Base-by-base conservation (phyloP, 1,140 invertebrate species). In the Aphelenchoides fujianensis region DNA sequence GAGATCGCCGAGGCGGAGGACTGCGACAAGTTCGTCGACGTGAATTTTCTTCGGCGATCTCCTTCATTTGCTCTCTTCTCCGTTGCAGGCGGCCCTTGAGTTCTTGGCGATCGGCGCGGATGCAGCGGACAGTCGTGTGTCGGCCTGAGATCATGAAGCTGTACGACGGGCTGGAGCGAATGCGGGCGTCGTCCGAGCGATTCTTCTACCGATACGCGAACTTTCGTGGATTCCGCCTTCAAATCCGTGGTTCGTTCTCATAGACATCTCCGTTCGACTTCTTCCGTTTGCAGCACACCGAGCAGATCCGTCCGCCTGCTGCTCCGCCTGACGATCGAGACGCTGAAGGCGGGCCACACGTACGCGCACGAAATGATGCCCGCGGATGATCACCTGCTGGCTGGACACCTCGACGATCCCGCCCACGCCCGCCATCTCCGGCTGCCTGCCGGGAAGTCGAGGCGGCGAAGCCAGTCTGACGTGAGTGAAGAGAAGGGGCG, bases 161-260 rank as follows among this genome's bases (percentile, higher is more conserved):
- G 63, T 66, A 37, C 32, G 36, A 66, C 1, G 36, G 36, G 27
- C 3, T 66, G 16, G 63, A 66, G 63, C 2, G 27, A 1, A 0
- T 66, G 2, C 32, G 32, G 23, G 63, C 32, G 0, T 12, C 16
- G 1, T 36, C 32, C 2, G 63, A 35, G 1, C 27, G n/a, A 16
- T 66, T 66, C 36, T 66, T 66, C 34, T 66, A 66, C 3, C 0
- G 63, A 32, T 66, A 66, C 36, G 36, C 63, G 32, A 66, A 36
- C 16, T 66, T n/a, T 66, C 32, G 32, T 66, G 19, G 63, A 66
- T 37, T 36, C 16, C 3, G 27, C 63, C 2, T 66, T 66, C 63
- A 37, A 66, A 36, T 27, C 23, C 12, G 63, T 35, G 53, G n/a
- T n/a, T n/a, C n/a, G n/a, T n/a, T n/a, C n/a, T n/a, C n/a, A n/a